Percentiles rank a stretch among this genome's conserved stretches.
Evolutionary conservation across 2,797 vertebrate genomes (phyloP).

Genomic region (Coluber constrictor): DNA sequence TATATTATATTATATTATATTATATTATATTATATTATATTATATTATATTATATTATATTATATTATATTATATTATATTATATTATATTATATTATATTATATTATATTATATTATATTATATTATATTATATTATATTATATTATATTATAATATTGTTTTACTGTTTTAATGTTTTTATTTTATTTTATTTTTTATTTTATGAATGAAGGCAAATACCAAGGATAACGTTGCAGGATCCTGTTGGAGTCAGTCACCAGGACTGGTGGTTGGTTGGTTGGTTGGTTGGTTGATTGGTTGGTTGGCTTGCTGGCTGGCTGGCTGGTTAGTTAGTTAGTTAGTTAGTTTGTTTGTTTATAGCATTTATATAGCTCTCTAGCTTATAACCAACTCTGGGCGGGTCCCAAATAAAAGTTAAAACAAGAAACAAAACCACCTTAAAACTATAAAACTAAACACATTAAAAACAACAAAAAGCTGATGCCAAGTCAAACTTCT

Average conservation of each 20-base stretch:
- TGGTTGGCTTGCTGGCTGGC: not conserved
- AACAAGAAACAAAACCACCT: not conserved
- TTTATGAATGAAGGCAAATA: not conserved
- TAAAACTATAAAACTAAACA: not conserved
- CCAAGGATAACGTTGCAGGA: not conserved
- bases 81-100: too few species aligned
- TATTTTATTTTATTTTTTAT: too few species aligned
- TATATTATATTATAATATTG: too few species aligned
- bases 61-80: too few species aligned
- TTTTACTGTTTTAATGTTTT: too few species aligned
- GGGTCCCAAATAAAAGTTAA: not conserved
- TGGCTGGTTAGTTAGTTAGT: not conserved
- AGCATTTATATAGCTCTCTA: not conserved
- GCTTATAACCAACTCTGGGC: not conserved
- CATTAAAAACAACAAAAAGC: not conserved
- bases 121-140: too few species aligned
- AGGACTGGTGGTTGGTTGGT: not conserved
- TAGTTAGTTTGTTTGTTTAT: not conserved
- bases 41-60: too few species aligned
- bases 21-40: too few species aligned
- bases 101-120: too few species aligned
- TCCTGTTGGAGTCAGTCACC: not conserved
- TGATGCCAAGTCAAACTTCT: not conserved
- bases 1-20: too few species aligned
- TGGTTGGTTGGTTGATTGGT: not conserved